Percentiles rank a stretch among this genome's conserved stretches.
These are phyloP conservation scores for Microcebus murinus DNA, from an alignment of 2,113 vertebrate species.

Conservation along the genomic window DNA sequence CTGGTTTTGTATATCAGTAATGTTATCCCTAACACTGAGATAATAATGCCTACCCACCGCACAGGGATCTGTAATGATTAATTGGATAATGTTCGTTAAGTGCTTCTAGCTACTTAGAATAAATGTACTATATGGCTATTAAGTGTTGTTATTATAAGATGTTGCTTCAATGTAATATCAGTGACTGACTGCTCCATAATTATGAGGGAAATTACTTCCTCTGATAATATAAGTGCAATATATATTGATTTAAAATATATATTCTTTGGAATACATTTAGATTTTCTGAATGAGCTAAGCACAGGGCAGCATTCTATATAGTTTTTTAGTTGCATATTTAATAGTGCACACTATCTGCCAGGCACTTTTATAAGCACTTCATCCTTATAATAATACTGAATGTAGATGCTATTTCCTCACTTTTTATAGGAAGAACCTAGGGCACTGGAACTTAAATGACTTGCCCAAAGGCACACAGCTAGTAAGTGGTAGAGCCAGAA, in stretches of 20 bases:
- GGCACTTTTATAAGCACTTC: not conserved
- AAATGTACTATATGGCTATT: slow-evolving; percentile 52
- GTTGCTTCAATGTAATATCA: slow-evolving; percentile 46
- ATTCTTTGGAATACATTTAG: slow-evolving; percentile 6
- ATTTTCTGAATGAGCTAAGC: not conserved
- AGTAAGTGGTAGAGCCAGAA: not conserved
- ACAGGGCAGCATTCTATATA: not conserved
- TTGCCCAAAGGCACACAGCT: not conserved
- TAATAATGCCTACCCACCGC: slow-evolving; percentile 58
- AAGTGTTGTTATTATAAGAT: slow-evolving; percentile 60
- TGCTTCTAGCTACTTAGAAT: slow-evolving; percentile 67
- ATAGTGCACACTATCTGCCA: not conserved
- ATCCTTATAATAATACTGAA: not conserved
- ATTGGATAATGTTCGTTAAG: slow-evolving; percentile 69
- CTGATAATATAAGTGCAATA: slow-evolving; percentile 18
- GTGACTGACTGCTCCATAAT: slow-evolving; percentile 13
- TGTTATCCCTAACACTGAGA: slow-evolving; percentile 10
- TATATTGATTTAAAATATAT: slow-evolving; percentile 53
- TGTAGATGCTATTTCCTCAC: not conserved
- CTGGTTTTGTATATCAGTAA: not conserved
- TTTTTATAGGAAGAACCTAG: not conserved
- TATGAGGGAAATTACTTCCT: slow-evolving; percentile 63
- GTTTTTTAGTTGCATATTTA: not conserved
- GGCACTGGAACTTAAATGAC: not conserved
- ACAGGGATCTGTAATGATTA: slow-evolving; percentile 53